Evolutionary conservation across 2,888 invertebrate genomes (phyloP), one percentile per base, ranked within the genome.

Genomic region (Germaria angustata): DNA sequence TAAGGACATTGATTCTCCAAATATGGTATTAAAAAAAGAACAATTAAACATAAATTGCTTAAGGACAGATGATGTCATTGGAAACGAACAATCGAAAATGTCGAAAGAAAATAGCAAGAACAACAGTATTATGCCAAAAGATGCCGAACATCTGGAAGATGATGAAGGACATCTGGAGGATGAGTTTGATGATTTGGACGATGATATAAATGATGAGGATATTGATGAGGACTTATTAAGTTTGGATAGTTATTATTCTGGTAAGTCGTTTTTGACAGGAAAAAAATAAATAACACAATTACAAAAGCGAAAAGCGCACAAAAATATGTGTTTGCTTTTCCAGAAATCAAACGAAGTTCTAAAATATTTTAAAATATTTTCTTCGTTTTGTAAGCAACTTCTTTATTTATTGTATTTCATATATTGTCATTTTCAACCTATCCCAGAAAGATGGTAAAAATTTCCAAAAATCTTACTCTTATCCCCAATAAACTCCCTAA

Each of bases 201-300:
- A 81, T 55, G 83, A 85, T 39, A 86, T 86, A 49, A 87, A 86
- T 36, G 87, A 86, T 51, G 86, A 87, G 39, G 86, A 89, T 34
- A 89, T 89, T 46, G 90, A 90, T 69, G 87, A 88, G 41, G 91
- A 91, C 66, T 86, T 90, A 72, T 88, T 90, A 17, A 91, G 91
- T 83, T 87, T 89, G 84, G 91, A 91, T 87, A 91, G 91, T 84
- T 91, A 89, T 85, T 91, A 91, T 81, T 91, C 91, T 44, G 91
- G 91, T 91, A 86, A 90, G 90, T 85, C n/a, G 61, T 55, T 28
- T 28, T 28, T n/a, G n/a, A n/a, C n/a, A n/a, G n/a, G n/a, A n/a
- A n/a, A n/a, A n/a, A n/a, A n/a, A n/a, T n/a, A n/a, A n/a, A n/a
- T n/a, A n/a, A n/a, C n/a, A n/a, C n/a, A n/a, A n/a, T n/a, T n/a